These are phyloP conservation scores for Stenolophus ochropezus DNA, from an alignment of 2,888 invertebrate species.

Conservation along the genomic window DNA sequence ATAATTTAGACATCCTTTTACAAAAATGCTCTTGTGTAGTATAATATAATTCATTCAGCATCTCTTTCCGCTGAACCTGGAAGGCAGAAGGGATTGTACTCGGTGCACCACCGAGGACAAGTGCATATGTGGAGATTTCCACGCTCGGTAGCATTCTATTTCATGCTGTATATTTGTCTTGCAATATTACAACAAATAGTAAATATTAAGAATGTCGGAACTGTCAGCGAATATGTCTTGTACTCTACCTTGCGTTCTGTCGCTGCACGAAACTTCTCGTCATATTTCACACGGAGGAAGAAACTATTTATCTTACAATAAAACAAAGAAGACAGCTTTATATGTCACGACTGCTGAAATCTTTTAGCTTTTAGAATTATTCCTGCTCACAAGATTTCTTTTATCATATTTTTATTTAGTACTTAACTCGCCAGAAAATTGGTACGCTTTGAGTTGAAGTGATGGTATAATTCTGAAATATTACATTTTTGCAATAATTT, in stretches of 20 bases:
- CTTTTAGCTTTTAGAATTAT: conserved; percentile 6
- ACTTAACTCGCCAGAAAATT: neutral
- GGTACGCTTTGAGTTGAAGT: neutral
- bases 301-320: conserved; percentile 22
- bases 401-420: neutral
- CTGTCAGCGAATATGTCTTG: neutral
- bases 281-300: conserved; percentile 1
- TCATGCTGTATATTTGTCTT: conserved; percentile 1
- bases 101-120: neutral
- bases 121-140: neutral
- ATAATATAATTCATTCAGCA: neutral
- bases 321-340: conserved; percentile 12
- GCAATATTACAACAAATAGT: conserved; percentile 20
- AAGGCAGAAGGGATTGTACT: neutral
- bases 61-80: neutral
- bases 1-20: neutral
- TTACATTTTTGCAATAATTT: too few relatives aligned
- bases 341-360: neutral
- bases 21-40: neutral
- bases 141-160: neutral
- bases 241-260: conserved; percentile 1
- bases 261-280: neutral
- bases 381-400: neutral
- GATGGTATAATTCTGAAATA: neutral
- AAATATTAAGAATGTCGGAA: conserved; percentile 10